A percentile compares a stretch with the other conserved stretches of the same genome.
Conservation (phyloP, 2,888 invertebrate genomes). For the Theristus sp. region DNA sequence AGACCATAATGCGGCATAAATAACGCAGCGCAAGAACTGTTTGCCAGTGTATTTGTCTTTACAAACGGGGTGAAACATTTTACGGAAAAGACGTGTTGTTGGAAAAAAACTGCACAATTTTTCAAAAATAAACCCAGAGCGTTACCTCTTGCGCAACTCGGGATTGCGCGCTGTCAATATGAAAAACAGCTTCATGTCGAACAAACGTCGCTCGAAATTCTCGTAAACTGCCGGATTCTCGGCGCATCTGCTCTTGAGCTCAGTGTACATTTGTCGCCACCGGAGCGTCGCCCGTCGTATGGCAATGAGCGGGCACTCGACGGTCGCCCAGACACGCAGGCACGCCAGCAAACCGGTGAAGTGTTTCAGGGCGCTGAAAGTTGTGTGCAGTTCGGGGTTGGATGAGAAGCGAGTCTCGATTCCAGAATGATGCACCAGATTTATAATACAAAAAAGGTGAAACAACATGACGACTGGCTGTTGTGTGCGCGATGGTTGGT, state of each 20-base stretch:
- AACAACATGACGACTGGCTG: too few relatives aligned
- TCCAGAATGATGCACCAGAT: too few relatives aligned
- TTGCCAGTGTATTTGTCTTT: too few relatives aligned
- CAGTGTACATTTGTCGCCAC: not conserved
- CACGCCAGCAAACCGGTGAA: not conserved
- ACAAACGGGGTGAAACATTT: not conserved
- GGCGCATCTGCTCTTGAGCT: not conserved
- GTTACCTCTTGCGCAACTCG: not conserved
- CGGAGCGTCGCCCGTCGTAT: not conserved
- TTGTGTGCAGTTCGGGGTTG: too few relatives aligned
- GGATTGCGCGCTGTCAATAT: not conserved
- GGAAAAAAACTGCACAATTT: not conserved
- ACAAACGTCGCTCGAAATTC: not conserved
- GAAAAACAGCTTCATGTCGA: not conserved
- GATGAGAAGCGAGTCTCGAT: too few relatives aligned
- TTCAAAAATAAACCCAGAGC: not conserved
- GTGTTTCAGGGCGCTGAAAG: too few relatives aligned
- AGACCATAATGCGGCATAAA: not conserved
- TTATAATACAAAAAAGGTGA: too few relatives aligned
- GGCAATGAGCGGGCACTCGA: not conserved
- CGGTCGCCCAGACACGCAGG: not conserved
- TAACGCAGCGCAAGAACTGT: too few relatives aligned
- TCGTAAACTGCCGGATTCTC: not conserved
- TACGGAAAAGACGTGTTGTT: not conserved
- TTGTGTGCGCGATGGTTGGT: too few relatives aligned